Evolutionary conservation across 2,888 invertebrate genomes (phyloP).

Genomic region (Drosophila fulvimacula): DNA sequence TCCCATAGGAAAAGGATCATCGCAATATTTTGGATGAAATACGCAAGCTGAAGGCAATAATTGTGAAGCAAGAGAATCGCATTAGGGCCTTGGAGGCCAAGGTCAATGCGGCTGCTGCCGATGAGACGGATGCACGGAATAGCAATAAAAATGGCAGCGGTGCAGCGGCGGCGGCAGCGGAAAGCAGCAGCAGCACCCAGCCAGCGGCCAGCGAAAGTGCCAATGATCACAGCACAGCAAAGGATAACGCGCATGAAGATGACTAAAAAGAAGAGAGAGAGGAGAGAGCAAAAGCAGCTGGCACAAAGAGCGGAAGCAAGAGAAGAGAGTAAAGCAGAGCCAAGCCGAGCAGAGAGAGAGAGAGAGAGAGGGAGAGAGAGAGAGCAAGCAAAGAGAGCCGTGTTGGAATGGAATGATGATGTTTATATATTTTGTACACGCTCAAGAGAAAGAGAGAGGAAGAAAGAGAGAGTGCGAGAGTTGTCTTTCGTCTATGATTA

Average conservation of each 20-base stretch:
- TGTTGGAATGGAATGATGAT: slow-evolving; percentile 50
- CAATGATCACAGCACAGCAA: slow-evolving; percentile 61
- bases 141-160: slow-evolving; percentile 64
- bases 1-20: slow-evolving; percentile 86
- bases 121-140: slow-evolving; percentile 76
- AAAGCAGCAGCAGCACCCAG: slow-evolving; percentile 61
- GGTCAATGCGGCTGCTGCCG: slow-evolving; percentile 78
- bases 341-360: slow-evolving; percentile 13
- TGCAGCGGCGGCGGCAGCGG: slow-evolving; percentile 40
- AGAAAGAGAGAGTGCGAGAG: slow-evolving; percentile 22
- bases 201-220: slow-evolving; percentile 69
- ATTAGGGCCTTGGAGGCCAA: slow-evolving; percentile 85
- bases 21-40: slow-evolving; percentile 95
- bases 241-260: slow-evolving; percentile 57
- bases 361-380: slow-evolving; percentile 30
- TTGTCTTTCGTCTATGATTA: slow-evolving; percentile 59
- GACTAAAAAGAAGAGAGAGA: slow-evolving; percentile 48
- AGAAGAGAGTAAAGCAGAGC: neutral
- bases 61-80: slow-evolving; percentile 95
- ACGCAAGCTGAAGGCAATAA: slow-evolving; percentile 95
- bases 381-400: slow-evolving; percentile 54
- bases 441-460: slow-evolving; percentile 22
- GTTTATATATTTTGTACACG: slow-evolving; percentile 56
- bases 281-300: slow-evolving; percentile 12
- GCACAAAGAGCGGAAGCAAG: slow-evolving; percentile 4